A percentile compares a stretch with the other conserved stretches of the same genome.
phyloP scores from a whole-genome alignment of 2,888 invertebrate genomes.

The Philaethria dido region DNA sequence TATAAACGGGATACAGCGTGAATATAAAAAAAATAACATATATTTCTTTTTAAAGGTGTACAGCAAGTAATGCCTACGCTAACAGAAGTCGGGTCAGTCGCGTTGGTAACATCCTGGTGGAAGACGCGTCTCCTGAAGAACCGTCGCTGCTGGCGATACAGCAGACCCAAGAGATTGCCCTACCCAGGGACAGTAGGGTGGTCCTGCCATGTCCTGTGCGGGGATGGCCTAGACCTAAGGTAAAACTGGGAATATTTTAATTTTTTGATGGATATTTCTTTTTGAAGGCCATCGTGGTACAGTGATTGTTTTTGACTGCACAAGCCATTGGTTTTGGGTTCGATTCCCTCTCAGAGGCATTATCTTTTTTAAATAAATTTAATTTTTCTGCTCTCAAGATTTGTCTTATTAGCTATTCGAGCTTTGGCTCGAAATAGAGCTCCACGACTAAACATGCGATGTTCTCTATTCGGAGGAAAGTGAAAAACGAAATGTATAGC shows the following conservation, averaged over 20 bases:
- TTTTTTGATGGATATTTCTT: too few relatives aligned
- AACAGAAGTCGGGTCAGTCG: slow-evolving; percentile 76
- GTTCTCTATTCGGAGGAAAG: background rate
- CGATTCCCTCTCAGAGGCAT: too few relatives aligned
- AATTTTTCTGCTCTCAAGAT: too few relatives aligned
- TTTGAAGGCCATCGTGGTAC: too few relatives aligned
- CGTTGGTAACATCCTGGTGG: slow-evolving; percentile 68
- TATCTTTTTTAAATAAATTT: too few relatives aligned
- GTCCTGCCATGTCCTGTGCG: slow-evolving; percentile 84
- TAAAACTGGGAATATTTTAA: slow-evolving; percentile 49
- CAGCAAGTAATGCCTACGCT: slow-evolving; percentile 66
- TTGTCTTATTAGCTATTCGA: too few relatives aligned
- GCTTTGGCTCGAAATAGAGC: too few relatives aligned
- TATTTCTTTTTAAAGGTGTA: slow-evolving; percentile 62
- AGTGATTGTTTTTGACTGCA: too few relatives aligned
- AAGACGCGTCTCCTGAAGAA: slow-evolving; percentile 44
- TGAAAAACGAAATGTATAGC: background rate
- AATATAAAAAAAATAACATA: too few relatives aligned
- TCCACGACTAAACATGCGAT: too few relatives aligned
- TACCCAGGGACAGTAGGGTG: slow-evolving; percentile 72
- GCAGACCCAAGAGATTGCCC: slow-evolving; percentile 56
- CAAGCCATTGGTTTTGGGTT: too few relatives aligned
- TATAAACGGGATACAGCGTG: too few relatives aligned
- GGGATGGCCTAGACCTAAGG: slow-evolving; percentile 84
- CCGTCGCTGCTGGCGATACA: slow-evolving; percentile 53